Evolutionary conservation across 1,140 invertebrate genomes (phyloP).

Genomic region (Sitobion miscanthi): DNA sequence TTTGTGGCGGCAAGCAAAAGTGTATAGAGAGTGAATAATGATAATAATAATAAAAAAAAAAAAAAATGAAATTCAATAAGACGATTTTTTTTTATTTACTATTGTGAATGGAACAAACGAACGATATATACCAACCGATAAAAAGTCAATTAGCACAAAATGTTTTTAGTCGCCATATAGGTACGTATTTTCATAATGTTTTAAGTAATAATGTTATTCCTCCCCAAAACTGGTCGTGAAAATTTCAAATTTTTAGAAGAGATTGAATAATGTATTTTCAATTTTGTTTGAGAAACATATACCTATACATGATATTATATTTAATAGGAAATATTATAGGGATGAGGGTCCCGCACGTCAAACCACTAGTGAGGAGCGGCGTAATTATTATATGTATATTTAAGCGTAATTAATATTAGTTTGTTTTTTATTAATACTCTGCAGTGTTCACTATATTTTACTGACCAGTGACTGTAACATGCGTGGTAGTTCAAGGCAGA

Average conservation of each 20-base stretch:
- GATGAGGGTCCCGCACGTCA: background rate
- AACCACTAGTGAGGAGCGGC: background rate
- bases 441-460: background rate
- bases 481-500: background rate
- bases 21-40: slow-evolving; percentile 38
- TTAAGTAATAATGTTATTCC: background rate
- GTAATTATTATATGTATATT: background rate
- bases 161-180: slow-evolving; percentile 2
- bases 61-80: slow-evolving; percentile 43
- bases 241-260: background rate
- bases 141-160: slow-evolving; percentile 31
- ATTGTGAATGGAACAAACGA: slow-evolving; percentile 52
- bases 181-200: background rate
- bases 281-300: background rate
- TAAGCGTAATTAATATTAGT: background rate
- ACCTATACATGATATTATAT: background rate
- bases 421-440: slow-evolving; percentile 14
- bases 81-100: slow-evolving; percentile 46
- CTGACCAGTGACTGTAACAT: slow-evolving; percentile 15
- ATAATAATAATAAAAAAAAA: slow-evolving; percentile 28
- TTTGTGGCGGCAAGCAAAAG: slow-evolving; percentile 52
- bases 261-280: background rate
- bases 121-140: slow-evolving; percentile 45
- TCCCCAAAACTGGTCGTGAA: background rate
- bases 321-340: background rate